These are phyloP conservation scores for Origma solitaria DNA, from an alignment of 2,113 vertebrate genomes.

Conservation along the genomic window DNA sequence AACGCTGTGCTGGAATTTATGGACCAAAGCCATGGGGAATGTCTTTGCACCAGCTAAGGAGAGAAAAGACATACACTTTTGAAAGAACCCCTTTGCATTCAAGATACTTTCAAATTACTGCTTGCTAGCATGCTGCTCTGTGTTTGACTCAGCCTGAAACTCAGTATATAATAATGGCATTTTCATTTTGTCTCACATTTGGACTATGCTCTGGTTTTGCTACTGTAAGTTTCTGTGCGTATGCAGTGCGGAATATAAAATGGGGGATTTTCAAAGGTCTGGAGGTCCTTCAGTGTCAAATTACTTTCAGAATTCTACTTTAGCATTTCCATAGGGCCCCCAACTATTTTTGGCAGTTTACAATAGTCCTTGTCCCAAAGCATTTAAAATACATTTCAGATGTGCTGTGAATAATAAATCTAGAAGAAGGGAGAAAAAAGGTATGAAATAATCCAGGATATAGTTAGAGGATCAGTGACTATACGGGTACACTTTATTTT, in stretches of 20 bases:
- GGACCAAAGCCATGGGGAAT: neutral
- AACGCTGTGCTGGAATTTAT: neutral
- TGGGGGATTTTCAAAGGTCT: neutral
- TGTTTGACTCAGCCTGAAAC: neutral
- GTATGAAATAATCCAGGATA: neutral
- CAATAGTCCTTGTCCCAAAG: neutral
- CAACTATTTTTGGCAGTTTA: neutral
- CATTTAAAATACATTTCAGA: constrained; percentile 15
- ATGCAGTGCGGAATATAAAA: neutral
- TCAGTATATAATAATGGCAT: neutral
- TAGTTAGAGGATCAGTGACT: neutral
- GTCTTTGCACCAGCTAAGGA: neutral
- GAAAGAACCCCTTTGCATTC: neutral
- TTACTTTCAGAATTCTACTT: neutral
- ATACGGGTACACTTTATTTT: neutral
- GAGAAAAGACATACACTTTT: neutral
- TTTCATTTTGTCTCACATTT: neutral
- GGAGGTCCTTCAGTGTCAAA: neutral
- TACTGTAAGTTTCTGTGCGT: neutral
- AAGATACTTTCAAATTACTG: neutral
- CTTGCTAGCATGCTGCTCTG: neutral
- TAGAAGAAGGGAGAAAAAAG: neutral
- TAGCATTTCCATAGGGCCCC: neutral
- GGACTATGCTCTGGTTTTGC: neutral
- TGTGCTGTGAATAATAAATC: neutral